Evolutionary conservation across 2,888 invertebrate species (phyloP).

Genomic region (Polia nebulosa): DNA sequence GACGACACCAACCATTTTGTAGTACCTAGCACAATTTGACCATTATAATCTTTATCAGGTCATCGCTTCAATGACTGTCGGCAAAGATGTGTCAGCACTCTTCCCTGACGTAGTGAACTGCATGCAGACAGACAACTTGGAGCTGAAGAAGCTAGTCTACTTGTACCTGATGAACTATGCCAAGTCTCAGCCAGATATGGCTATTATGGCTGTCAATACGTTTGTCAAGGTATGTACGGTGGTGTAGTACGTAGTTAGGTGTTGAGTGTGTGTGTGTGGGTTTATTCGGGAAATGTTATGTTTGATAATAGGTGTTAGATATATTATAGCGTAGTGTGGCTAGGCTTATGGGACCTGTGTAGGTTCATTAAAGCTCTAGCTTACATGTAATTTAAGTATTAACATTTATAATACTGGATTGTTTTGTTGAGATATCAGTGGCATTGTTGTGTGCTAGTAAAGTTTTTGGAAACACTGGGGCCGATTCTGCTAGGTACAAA

Average conservation of each 20-base stretch:
- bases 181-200: conserved; percentile 99
- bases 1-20: no score
- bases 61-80: conserved; percentile 99
- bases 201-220: conserved; percentile 99
- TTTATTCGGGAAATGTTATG: conserved; percentile 58
- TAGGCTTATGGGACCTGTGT: background rate
- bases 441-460: no score
- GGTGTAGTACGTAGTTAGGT: conserved; percentile 18
- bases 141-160: conserved; percentile 99
- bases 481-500: no score
- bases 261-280: conserved; percentile 29
- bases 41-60: conserved; percentile 91
- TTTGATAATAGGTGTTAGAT: background rate
- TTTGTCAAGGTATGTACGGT: conserved; percentile 97
- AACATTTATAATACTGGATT: background rate
- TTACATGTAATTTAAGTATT: background rate
- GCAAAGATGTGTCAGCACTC: conserved; percentile 99
- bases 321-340: background rate
- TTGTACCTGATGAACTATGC: conserved; percentile 99
- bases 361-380: background rate
- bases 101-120: conserved; percentile 99
- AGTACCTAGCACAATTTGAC: background rate
- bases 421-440: background rate
- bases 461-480: no score
- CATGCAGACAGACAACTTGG: conserved; percentile 99